Percentiles rank a stretch among this genome's conserved stretches.
These are phyloP conservation scores for Lophius americanus DNA, from an alignment of 2,797 vertebrate species.

Conservation along the genomic window DNA sequence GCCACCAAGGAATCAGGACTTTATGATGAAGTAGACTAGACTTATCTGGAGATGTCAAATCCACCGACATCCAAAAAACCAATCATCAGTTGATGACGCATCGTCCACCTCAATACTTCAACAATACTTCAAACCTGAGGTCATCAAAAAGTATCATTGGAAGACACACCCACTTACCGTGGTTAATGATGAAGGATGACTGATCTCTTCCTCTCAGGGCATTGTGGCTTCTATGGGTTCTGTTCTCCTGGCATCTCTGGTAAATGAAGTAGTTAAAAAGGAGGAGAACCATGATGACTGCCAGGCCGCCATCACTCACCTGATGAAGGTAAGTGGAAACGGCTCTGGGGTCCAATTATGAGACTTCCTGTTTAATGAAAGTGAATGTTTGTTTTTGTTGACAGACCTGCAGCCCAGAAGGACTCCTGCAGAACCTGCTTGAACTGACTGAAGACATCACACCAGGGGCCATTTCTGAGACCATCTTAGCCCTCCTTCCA, in stretches of 20 bases:
- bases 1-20: too few relatives aligned
- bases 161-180: too few relatives aligned
- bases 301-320: conserved; percentile 65
- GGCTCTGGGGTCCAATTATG: too few relatives aligned
- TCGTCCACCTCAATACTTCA: too few relatives aligned
- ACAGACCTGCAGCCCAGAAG: conserved; percentile 71
- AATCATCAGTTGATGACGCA: too few relatives aligned
- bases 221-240: conserved; percentile 75
- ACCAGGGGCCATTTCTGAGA: conserved; percentile 83
- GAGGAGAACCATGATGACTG: conserved; percentile 45
- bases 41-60: too few relatives aligned
- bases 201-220: conserved; percentile 47
- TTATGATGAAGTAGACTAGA: too few relatives aligned
- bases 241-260: conserved; percentile 65
- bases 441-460: conserved; percentile 85
- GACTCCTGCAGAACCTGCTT: conserved; percentile 84
- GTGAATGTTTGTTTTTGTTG: conserved; percentile 8
- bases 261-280: conserved; percentile 57
- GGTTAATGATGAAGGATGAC: neutral
- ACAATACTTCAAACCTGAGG: too few relatives aligned
- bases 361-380: neutral
- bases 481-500: conserved; percentile 82
- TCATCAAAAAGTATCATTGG: too few relatives aligned
- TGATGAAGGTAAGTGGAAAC: conserved; percentile 62
- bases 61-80: too few relatives aligned